Evolutionary conservation across 2,888 invertebrate species (phyloP), one percentile per base, ranked within the genome.

Genomic region (Schrankia costaestrigalis): DNA sequence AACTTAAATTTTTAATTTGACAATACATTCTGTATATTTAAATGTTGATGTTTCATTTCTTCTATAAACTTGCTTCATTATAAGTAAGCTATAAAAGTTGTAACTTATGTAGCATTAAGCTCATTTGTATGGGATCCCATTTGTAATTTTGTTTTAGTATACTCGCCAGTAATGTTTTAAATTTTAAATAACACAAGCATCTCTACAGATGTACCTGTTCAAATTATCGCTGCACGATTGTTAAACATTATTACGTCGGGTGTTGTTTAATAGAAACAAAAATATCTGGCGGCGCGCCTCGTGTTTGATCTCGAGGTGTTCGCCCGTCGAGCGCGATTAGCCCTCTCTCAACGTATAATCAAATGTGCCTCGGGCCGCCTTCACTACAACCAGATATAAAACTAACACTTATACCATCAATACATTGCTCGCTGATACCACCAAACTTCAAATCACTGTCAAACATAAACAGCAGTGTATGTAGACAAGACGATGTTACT

Each of bases 251-350:
- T 87, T 87, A 87, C 86, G 84, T 84, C 80, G 87, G 87, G 85
- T 87, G 87, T 87, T 87, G 87, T 87, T 87, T 87, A 87, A 87
- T 87, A 87, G 87, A 87, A 87, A 87, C 87, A 87, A 87, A 87
- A 87, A 87, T 87, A 87, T 87, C 84, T 85, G 87, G 82, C 87
- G 87, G 87, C 85, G 79, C 85, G 86, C 83, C 84, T 84, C 79
- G 86, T 87, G 87, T 87, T 87, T 87, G 87, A 87, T 87, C 87
- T 87, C 87, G 86, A 85, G 86, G 86, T 85, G 86, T 87, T 85
- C 87, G 86, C 73, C 86, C 85, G 87, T 86, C 87, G 78, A 82
- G 80, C 80, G 83, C 87, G 86, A 87, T 87, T 86, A 87, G 85
- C 84, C 82, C 80, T 79, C 82, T 78, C 84, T 80, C 86, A 85